Base-by-base conservation (phyloP, 2,888 invertebrate species). In the Pteria penguin region DNA sequence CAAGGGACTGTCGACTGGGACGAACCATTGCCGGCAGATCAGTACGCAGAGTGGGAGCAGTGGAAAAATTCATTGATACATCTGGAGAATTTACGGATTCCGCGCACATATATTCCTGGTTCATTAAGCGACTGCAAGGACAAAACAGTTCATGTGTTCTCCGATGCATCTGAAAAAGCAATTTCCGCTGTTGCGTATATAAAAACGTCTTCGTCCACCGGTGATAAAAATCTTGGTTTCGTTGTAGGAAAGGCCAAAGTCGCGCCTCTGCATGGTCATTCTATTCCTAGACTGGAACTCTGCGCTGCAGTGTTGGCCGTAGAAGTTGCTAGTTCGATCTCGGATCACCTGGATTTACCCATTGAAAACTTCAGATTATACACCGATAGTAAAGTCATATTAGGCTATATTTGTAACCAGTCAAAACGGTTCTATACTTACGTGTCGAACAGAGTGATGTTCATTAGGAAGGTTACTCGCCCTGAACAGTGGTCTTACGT, bases 141-240 rank as follows among this genome's bases (percentile, higher is more conserved):
- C 31, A 66, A 70, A n/a, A 63, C 62, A 26, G 11, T 85, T 4
- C 78, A 76, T 32, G 26, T 82, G 18, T 85, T 80, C 60, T 76
- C 75, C 0, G 86, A 86, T 71, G 85, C 84, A 0, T 84, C 84
- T 22, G 82, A 80, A 74, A 18, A 31, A n/a, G n/a, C n/a, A n/a
- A n/a, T n/a, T n/a, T n/a, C n/a, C n/a, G n/a, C n/a, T n/a, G n/a
- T n/a, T n/a, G n/a, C n/a, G n/a, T n/a, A n/a, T n/a, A n/a, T n/a
- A n/a, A n/a, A n/a, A n/a, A n/a, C n/a, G n/a, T n/a, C 52, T 2
- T 29, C 62, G 24, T 2, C 24, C 5, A 66, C 75, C 29, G 70
- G 68, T 18, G 18, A 67, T 1, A 26, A 18, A 11, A 18, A 79
- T 18, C 22, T 73, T 24, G 58, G 80, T 22, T 84, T 83, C 66